Evolutionary conservation across 1,140 invertebrate species (phyloP), one percentile per base, ranked within the genome.

Genomic region (Chironomus striatipennis): DNA sequence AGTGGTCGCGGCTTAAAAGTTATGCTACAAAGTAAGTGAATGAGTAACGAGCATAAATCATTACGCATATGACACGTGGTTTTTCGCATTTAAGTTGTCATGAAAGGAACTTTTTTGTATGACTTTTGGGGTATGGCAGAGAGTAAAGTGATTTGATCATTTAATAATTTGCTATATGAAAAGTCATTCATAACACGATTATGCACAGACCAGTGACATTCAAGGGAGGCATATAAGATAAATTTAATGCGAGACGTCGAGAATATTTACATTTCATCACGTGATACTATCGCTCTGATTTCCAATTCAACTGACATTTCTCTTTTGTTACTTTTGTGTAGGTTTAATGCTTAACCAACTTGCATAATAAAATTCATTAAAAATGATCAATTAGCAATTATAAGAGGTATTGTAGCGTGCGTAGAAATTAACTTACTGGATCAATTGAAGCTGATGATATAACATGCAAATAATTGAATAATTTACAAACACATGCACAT

Each of bases 31-130:
- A n/a, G 47, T n/a, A 57, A 57, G n/a, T 57, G 47, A 57, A 57
- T 57, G 12, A 57, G 47, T 57, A 57, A 57, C 47, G 12, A 57
- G 47, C 47, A 57, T 57, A 57, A 57, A 57, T 57, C 47, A 15
- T 57, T 57, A 57, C 47, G 47, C 47, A 57, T n/a, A 57, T 57
- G 47, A 57, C 47, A 57, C 47, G 47, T 57, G 47, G 47, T 57
- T 57, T 57, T 12, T 57, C 47, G 8, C 12, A 57, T 57, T 57
- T 12, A n/a, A 12, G n/a, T 15, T n/a, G n/a, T 57, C 47, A n/a
- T 12, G 47, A n/a, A 57, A 12, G 47, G 47, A 34, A 34, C 24
- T 2, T 34, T 34, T 34, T 5, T 34, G 1, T 34, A 34, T 34
- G 24, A 34, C 1, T 34, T 34, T 34, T 34, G 24, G 24, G 24